Evolutionary conservation across 1,140 invertebrate genomes (phyloP).

Genomic region (Orius insidiosus): DNA sequence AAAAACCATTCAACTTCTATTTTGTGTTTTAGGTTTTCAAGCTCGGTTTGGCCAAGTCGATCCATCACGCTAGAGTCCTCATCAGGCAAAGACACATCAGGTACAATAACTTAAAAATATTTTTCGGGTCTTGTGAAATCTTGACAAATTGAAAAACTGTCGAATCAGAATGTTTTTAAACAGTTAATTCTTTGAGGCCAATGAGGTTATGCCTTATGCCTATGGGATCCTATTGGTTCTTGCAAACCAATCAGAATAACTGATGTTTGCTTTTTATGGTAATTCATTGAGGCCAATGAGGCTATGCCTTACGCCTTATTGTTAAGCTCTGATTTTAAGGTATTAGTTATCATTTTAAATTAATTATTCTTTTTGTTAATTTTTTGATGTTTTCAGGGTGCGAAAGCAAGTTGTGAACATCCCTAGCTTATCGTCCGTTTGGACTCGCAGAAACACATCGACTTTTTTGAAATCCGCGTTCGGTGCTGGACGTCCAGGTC

Average conservation of each 20-base stretch:
- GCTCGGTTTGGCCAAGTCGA: conserved; percentile 94
- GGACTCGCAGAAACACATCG: conserved; percentile 99
- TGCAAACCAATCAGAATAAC: too few species aligned
- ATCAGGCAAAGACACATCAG: conserved; percentile 98
- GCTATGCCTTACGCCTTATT: not conserved
- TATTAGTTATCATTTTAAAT: not conserved
- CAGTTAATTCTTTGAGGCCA: not conserved
- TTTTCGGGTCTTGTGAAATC: not conserved
- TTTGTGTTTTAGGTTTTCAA: conserved; percentile 72
- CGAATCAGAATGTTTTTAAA: too few species aligned
- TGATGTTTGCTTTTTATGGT: not conserved
- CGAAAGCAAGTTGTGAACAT: conserved; percentile 99
- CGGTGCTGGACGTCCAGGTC: conserved; percentile 92
- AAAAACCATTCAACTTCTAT: conserved; percentile 6
- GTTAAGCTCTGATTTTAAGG: not conserved
- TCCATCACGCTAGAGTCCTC: conserved; percentile 96
- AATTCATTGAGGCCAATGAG: not conserved
- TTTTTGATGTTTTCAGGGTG: conserved; percentile 50
- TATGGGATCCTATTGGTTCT: too few species aligned
- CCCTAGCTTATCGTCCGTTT: conserved; percentile 95
- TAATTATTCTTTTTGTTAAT: not conserved
- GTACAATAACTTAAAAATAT: conserved; percentile 45
- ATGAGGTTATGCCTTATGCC: not conserved
- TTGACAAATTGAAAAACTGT: not conserved
- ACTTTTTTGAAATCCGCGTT: conserved; percentile 98